A percentile compares a stretch with the other conserved stretches of the same genome.
These are phyloP conservation scores for Datnioides undecimradiatus DNA, from an alignment of 2,113 vertebrate species.

Conservation along the genomic window DNA sequence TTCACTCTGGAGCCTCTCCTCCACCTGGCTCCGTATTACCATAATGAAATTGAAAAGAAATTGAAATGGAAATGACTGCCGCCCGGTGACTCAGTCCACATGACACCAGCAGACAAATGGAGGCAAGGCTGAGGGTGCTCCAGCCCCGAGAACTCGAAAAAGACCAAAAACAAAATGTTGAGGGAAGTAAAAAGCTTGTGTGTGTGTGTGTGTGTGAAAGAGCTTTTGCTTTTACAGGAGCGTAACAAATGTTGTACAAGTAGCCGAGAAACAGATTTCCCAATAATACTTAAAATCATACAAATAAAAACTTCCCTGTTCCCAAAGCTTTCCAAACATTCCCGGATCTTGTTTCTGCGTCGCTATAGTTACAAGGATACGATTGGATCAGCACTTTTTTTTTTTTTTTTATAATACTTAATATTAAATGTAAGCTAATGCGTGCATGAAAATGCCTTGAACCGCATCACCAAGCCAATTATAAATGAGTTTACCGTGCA, in stretches of 20 bases:
- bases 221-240: not conserved
- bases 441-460: not conserved
- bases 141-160: too few species aligned
- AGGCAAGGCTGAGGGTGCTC: slow-evolving; percentile 24
- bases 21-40: slow-evolving; percentile 53
- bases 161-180: slow-evolving; percentile 11
- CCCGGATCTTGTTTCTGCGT: not conserved
- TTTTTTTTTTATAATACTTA: too few species aligned
- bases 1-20: slow-evolving; percentile 51
- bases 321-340: not conserved
- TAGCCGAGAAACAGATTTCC: not conserved
- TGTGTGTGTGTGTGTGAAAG: slow-evolving; percentile 2
- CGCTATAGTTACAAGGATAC: not conserved
- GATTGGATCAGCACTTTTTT: not conserved
- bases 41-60: slow-evolving; percentile 78
- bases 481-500: not conserved
- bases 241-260: not conserved
- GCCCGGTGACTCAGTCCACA: slow-evolving; percentile 48
- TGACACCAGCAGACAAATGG: slow-evolving; percentile 42
- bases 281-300: not conserved
- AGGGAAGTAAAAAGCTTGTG: not conserved
- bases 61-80: slow-evolving; percentile 72
- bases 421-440: not conserved
- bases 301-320: not conserved
- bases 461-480: not conserved